These are phyloP conservation scores for Scrobipalpa costella DNA, from an alignment of 2,888 invertebrate species.

Conservation along the genomic window DNA sequence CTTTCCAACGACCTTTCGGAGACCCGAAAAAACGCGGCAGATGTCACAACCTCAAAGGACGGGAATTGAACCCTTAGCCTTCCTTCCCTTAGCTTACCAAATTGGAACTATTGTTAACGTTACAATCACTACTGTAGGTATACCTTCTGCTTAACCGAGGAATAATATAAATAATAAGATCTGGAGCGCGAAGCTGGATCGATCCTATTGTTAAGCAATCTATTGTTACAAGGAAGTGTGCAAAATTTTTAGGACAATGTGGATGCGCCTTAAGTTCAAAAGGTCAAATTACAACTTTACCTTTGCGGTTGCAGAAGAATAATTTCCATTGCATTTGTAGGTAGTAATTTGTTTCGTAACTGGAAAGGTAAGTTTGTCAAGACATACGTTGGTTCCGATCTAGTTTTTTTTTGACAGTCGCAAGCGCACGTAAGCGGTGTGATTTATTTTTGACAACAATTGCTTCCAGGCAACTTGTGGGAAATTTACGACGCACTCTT, in stretches of 20 bases:
- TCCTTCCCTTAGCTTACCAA: slow-evolving; percentile 39
- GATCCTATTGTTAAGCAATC: slow-evolving; percentile 46
- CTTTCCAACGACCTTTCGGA: slow-evolving; percentile 12
- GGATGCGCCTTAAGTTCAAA: slow-evolving; percentile 48
- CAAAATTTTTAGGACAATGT: slow-evolving; percentile 53
- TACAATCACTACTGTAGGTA: slow-evolving; percentile 54
- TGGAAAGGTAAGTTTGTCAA: slow-evolving; percentile 38
- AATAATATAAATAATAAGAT: slow-evolving; percentile 68
- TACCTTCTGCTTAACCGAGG: slow-evolving; percentile 43
- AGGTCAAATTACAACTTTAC: slow-evolving; percentile 39
- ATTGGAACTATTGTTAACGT: slow-evolving; percentile 60
- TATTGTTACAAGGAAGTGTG: slow-evolving; percentile 71
- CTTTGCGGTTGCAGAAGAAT: slow-evolving; percentile 17
- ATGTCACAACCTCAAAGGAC: slow-evolving; percentile 53
- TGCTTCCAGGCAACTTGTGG: slow-evolving; percentile 61
- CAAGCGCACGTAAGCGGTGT: slow-evolving; percentile 61
- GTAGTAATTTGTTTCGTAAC: slow-evolving; percentile 21
- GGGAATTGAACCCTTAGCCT: slow-evolving; percentile 42
- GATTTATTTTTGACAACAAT: slow-evolving; percentile 78
- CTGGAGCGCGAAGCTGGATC: slow-evolving; percentile 60
- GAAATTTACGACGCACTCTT: slow-evolving; percentile 72
- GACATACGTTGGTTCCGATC: slow-evolving; percentile 57
- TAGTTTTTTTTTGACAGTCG: slow-evolving; percentile 57
- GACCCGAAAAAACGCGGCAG: slow-evolving; percentile 45
- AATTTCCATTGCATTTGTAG: slow-evolving; percentile 24